Percentiles rank a stretch among this genome's conserved stretches.
phyloP scores from a whole-genome alignment of 2,113 vertebrate species.

The Neoarius graeffei region DNA sequence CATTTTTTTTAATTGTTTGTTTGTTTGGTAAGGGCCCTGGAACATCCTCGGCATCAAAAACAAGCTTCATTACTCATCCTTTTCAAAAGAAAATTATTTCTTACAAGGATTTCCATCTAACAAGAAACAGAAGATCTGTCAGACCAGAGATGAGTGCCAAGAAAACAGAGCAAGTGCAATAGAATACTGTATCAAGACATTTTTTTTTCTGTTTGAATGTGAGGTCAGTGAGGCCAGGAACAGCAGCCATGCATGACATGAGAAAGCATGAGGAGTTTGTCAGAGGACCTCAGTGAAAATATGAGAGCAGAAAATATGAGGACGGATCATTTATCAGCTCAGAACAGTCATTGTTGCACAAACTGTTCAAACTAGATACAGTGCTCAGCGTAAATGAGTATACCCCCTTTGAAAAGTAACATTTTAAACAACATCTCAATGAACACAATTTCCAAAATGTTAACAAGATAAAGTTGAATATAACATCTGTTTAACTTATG shows the following conservation, averaged over 20 bases:
- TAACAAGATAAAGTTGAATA: too few species aligned
- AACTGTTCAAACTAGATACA: constrained; percentile 22
- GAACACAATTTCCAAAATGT: too few species aligned
- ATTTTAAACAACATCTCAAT: too few species aligned
- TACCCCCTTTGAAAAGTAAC: too few species aligned
- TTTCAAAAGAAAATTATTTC: neutral
- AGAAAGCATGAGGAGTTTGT: constrained; percentile 44
- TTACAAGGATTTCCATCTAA: constrained; percentile 20
- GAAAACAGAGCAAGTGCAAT: constrained; percentile 56
- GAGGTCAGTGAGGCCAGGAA: neutral
- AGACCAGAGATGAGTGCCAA: constrained; percentile 8
- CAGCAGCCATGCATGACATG: constrained; percentile 36
- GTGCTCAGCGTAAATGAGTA: too few species aligned
- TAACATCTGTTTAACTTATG: too few species aligned
- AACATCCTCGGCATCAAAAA: too few species aligned
- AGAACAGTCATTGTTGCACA: neutral
- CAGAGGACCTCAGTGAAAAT: constrained; percentile 8
- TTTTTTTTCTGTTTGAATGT: constrained; percentile 31
- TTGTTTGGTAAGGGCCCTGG: neutral
- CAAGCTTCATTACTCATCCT: neutral
- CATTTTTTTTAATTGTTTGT: neutral
- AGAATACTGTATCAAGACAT: neutral
- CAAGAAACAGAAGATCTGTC: neutral
- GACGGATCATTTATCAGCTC: constrained; percentile 13
- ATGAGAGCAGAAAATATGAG: neutral